phyloP scores from a whole-genome alignment of 2,113 vertebrate species.

The Perca schrenkii region DNA sequence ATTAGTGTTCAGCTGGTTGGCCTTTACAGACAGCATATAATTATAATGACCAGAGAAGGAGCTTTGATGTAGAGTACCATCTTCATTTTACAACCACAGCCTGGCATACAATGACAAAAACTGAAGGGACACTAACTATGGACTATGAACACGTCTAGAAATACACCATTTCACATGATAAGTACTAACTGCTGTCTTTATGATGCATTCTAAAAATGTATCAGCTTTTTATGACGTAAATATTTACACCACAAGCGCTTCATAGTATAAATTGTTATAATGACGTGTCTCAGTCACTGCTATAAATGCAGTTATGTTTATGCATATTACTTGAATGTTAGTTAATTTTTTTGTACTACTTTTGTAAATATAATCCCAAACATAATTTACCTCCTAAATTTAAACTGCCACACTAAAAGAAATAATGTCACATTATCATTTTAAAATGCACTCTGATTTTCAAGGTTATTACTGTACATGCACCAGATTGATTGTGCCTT shows the following conservation, averaged over 20 bases:
- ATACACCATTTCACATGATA: not conserved
- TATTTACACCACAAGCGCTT: not conserved
- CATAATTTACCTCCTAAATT: not conserved
- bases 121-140: not conserved
- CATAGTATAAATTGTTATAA: not conserved
- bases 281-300: not conserved
- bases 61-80: conserved; percentile 1
- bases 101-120: not conserved
- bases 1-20: conserved; percentile 8
- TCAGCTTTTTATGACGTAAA: not conserved
- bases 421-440: not conserved
- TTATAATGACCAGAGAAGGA: conserved; percentile 41
- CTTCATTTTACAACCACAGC: conserved; percentile 32
- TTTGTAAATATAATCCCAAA: not conserved
- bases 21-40: conserved; percentile 12
- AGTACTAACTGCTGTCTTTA: conserved; percentile 14
- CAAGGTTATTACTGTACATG: not conserved
- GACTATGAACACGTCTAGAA: not conserved
- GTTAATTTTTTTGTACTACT: not conserved
- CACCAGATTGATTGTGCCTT: not conserved
- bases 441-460: not conserved
- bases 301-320: not conserved
- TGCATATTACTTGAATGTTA: not conserved
- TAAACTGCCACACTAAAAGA: not conserved
- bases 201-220: not conserved